Evolutionary conservation across 2,888 invertebrate genomes (phyloP), one percentile per base, ranked within the genome.

Genomic region (Nomada fabriciana): DNA sequence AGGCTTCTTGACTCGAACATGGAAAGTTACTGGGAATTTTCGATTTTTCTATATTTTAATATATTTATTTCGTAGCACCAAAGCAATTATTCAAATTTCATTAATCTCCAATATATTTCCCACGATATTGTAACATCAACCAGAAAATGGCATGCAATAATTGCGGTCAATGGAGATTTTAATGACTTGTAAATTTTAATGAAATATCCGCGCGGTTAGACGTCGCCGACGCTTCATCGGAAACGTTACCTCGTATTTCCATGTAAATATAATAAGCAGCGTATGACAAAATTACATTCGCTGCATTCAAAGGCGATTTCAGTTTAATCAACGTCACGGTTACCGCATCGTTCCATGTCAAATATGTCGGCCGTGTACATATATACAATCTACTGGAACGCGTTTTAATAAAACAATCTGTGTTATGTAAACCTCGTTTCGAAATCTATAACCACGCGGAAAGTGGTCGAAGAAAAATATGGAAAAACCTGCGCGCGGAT

Each of bases 231-330:
- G 67, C 23, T 76, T 68, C 53, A 68, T 76, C 68, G n/a, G 50
- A 43, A 3, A 42, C 57, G 57, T 69, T 50, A 43, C 50, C 63
- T 57, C 55, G 50, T 69, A 23, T 79, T 76, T 76, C 25, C 76
- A 50, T 25, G 15, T 29, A 76, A 76, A 79, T 69, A 69, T 79
- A 78, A 75, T 78, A 75, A 68, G 75, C 77, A 74, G 60, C 75
- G 25, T 23, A 18, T 13, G 60, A 18, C 67, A 42, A 68, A 78
- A 79, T 79, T 79, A 79, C 68, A 76, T 76, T 64, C 42, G 52
- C 69, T 61, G 65, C 20, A 60, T 53, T 71, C 79, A 71, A 80
- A 80, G 76, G 79, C 52, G 76, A 69, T 63, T 64, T 20, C 63
- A 20, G 42, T 78, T 78, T 78, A 80, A 78, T 71, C 71, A 70